A percentile compares a stretch with the other conserved stretches of the same genome.
Conservation (phyloP, 1,140 invertebrate species). For the Leptinotarsa undecemlineata region DNA sequence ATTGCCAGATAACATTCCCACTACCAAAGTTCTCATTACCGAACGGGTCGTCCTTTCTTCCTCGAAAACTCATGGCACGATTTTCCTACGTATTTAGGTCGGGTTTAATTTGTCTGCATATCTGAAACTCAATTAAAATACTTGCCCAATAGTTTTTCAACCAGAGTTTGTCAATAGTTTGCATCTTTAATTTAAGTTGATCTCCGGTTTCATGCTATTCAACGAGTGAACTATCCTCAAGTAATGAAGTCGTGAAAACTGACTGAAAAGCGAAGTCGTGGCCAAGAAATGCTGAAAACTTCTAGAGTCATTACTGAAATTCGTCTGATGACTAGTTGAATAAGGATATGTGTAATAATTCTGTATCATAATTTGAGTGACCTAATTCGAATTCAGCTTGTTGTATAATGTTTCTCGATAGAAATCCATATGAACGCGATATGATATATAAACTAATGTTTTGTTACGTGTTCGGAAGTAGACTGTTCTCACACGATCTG, state of each 20-base stretch:
- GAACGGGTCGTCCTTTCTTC: neutral
- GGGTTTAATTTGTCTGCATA: neutral
- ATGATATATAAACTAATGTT: too few relatives aligned
- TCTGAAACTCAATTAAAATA: slow-evolving; percentile 8
- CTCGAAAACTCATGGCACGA: neutral
- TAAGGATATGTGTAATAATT: too few relatives aligned
- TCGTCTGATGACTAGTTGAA: too few relatives aligned
- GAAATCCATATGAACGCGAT: too few relatives aligned
- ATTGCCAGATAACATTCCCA: too few relatives aligned
- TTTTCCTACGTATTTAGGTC: slow-evolving; percentile 2
- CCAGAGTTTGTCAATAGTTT: neutral
- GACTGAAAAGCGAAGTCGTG: neutral
- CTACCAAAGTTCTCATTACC: neutral
- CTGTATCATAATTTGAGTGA: neutral
- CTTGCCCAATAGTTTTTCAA: neutral
- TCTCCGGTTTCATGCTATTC: neutral
- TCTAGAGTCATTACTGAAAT: too few relatives aligned
- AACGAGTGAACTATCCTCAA: neutral
- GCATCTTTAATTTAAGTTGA: neutral
- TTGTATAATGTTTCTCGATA: too few relatives aligned
- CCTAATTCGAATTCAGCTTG: too few relatives aligned
- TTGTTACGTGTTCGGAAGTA: too few relatives aligned
- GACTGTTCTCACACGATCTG: too few relatives aligned
- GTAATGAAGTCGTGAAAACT: neutral
- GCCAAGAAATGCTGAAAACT: too few relatives aligned